phyloP scores from a whole-genome alignment of 2,113 vertebrate species.

The cat (Felis catus) region F.catus_Fca126_mat1.0 CM031420.1:128252001-128252500 shows the following conservation, averaged over 20 bases:
- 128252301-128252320: not conserved
- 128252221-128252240: not conserved
- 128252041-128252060: not conserved
- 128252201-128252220: not conserved
- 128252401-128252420: not conserved
- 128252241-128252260: not conserved
- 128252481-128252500: no score
- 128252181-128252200: not conserved
- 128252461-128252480: no score
- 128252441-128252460: no score
- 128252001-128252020: not conserved
- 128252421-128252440: not conserved
- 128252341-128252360: not conserved
- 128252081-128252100: not conserved
- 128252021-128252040: not conserved
- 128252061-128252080: not conserved
- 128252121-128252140: not conserved
- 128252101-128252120: not conserved
- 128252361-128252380: not conserved
- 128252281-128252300: not conserved
- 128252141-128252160: not conserved
- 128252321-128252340: not conserved
- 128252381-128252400: not conserved
- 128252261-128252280: not conserved
- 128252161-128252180: not conserved